Evolutionary conservation across 2,888 invertebrate genomes (phyloP), one percentile per base, ranked within the genome.

Genomic region (Agrotis puta): DNA sequence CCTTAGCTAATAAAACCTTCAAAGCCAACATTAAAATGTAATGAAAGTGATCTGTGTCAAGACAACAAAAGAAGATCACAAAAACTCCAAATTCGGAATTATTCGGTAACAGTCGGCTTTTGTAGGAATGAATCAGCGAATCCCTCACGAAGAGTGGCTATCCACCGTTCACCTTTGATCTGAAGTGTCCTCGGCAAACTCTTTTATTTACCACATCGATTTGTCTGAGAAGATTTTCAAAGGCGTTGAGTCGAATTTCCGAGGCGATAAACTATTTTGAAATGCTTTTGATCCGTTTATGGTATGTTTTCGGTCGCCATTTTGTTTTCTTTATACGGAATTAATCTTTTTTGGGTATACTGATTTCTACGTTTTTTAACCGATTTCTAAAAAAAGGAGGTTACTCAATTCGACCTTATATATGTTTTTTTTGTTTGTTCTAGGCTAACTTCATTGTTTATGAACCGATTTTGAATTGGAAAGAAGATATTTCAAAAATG

Each of bases 181-280:
- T 68, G 68, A 18, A 85, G 84, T 73, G 69, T 63, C 66, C 74
- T 84, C 65, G 13, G 45, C 64, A 62, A 74, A 76, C 83, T 73
- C 79, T 77, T 81, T 78, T 82, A 88, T 88, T 87, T 86, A 85
- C 82, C 64, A 53, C 74, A 82, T 80, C 75, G 76, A 84, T 88
- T 87, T 81, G 58, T 76, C 66, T 77, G 78, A 65, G 69, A 62
- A 63, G 62, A 69, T 43, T 77, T 83, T 39, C 5, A 58, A 54
- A 70, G 68, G 83, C 64, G 70, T 64, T 63, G 64, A 70, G 24
- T 61, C 64, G 78, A 70, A 81, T 81, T 81, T 66, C 50, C 56
- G 64, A 65, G n/a, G 54, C n/a, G 51, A 62, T 77, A 54, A 54
- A 81, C 63, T 65, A 54, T 57, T 82, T 81, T 66, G 48, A 39